These are phyloP conservation scores for Microcebus murinus DNA, from an alignment of 2,113 vertebrate species.

Conservation along the genomic window DNA sequence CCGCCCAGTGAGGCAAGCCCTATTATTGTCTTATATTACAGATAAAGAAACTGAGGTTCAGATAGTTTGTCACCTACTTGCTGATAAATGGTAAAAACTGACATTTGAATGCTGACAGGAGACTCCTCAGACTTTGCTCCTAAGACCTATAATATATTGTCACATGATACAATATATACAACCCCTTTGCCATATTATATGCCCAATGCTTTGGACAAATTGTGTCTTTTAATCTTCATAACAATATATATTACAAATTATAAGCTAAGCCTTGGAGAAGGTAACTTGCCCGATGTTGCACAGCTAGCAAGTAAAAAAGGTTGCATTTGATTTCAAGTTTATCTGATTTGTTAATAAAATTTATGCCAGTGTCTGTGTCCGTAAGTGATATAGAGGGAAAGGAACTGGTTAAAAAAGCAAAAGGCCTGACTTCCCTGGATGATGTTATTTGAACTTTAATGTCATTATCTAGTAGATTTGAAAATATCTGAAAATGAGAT, in stretches of 20 bases:
- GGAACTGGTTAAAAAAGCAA: background rate
- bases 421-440: background rate
- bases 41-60: background rate
- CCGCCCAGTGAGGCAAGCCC: background rate
- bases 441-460: conserved; percentile 30
- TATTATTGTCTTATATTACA: background rate
- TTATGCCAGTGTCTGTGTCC: background rate
- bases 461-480: background rate
- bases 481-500: background rate
- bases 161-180: background rate
- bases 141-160: background rate
- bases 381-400: background rate
- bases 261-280: background rate
- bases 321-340: background rate
- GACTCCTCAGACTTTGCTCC: background rate
- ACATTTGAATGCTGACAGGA: background rate
- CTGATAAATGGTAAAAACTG: background rate
- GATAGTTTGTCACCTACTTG: background rate
- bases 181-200: background rate
- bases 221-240: background rate
- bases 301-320: background rate
- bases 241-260: background rate
- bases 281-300: background rate
- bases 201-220: background rate
- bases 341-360: background rate